Conservation (phyloP, 1,140 invertebrate species). For the Pachyrhynchus sulphureomaculatus region DNA sequence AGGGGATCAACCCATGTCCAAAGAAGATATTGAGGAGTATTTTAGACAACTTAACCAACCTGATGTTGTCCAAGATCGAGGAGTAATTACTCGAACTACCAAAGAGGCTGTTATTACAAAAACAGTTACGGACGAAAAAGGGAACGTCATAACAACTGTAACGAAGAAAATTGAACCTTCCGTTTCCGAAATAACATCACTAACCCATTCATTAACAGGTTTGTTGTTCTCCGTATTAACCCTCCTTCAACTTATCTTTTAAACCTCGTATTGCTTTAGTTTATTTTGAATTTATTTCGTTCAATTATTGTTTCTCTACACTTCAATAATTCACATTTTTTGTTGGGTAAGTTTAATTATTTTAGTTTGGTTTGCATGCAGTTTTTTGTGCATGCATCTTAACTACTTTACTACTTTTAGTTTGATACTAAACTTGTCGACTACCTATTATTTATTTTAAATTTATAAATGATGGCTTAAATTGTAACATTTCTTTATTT, state of each 20-base stretch:
- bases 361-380: constrained; percentile 32
- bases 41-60: constrained; percentile 32
- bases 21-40: constrained; percentile 33
- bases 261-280: neutral
- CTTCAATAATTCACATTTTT: constrained; percentile 15
- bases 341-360: constrained; percentile 28
- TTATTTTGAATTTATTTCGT: constrained; percentile 8
- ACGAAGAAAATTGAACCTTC: constrained; percentile 28
- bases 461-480: too few relatives aligned
- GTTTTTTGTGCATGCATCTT: constrained; percentile 24
- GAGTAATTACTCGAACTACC: constrained; percentile 24
- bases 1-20: constrained; percentile 19
- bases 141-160: constrained; percentile 9
- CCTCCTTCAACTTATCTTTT: neutral
- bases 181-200: constrained; percentile 18
- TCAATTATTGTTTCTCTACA: neutral
- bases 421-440: neutral
- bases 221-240: constrained; percentile 15
- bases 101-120: constrained; percentile 20
- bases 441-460: neutral
- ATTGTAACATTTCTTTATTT: too few relatives aligned
- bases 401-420: neutral
- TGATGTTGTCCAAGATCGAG: constrained; percentile 27
- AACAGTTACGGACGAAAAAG: constrained; percentile 19
- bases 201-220: constrained; percentile 35